These are phyloP conservation scores for Myiozetetes cayanensis DNA, from an alignment of 2,113 vertebrate genomes.

Conservation along the genomic window DNA sequence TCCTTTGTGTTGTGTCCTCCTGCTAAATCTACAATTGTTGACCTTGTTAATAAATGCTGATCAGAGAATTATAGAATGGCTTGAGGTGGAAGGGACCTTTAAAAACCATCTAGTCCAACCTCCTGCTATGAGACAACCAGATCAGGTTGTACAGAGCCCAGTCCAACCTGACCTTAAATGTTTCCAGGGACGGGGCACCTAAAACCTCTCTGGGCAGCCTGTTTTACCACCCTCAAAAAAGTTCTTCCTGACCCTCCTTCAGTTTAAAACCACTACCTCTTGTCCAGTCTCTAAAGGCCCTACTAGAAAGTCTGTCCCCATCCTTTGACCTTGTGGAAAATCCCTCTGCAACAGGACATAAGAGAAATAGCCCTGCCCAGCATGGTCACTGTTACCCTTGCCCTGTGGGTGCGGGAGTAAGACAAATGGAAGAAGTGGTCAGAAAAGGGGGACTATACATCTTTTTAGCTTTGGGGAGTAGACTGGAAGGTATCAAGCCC, in stretches of 20 bases:
- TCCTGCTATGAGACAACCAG: background rate
- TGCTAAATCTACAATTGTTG: background rate
- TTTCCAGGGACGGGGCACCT: background rate
- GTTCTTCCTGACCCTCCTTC: background rate
- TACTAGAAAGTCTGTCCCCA: background rate
- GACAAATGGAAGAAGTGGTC: fast-evolving
- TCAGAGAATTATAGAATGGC: background rate
- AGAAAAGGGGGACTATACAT: background rate
- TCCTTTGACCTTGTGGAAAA: background rate
- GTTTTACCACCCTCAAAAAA: background rate
- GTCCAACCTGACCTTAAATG: background rate
- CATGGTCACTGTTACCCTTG: background rate
- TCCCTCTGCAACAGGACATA: background rate
- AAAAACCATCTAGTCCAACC: background rate
- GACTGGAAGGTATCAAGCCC: background rate
- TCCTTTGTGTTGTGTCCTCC: background rate
- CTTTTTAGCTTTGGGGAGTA: background rate
- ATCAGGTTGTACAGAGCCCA: background rate
- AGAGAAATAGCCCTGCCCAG: background rate
- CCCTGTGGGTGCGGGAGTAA: background rate
- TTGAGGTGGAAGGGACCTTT: background rate
- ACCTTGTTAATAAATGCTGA: background rate
- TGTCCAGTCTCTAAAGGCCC: background rate
- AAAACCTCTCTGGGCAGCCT: background rate
- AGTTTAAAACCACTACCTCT: background rate